Conservation (phyloP, 2,888 invertebrate species). For the Lucinisca nassula region DNA sequence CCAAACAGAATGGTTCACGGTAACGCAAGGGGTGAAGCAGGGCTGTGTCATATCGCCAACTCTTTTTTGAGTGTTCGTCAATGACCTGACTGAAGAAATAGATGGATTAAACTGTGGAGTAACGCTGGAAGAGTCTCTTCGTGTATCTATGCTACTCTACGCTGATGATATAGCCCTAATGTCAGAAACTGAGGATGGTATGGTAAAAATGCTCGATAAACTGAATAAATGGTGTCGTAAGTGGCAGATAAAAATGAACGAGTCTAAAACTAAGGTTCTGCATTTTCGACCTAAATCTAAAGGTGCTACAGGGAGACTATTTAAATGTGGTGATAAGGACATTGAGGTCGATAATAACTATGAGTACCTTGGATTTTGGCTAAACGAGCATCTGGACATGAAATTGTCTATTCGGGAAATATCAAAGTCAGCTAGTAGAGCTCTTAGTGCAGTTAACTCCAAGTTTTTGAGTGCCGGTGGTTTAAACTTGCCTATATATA, state of each 20-base stretch:
- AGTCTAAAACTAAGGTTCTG: slow-evolving; percentile 25
- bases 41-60: slow-evolving; percentile 39
- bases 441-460: no score
- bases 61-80: slow-evolving; percentile 35
- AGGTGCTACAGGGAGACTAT: background rate
- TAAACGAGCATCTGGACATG: slow-evolving; percentile 12
- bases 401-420: background rate
- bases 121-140: background rate
- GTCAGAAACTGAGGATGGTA: background rate
- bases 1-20: slow-evolving; percentile 19
- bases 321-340: slow-evolving; percentile 18
- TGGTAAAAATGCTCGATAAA: slow-evolving; percentile 24
- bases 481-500: no score
- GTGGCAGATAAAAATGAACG: slow-evolving; percentile 32
- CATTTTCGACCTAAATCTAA: slow-evolving; percentile 24
- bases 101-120: slow-evolving; percentile 10
- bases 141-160: slow-evolving; percentile 22
- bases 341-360: background rate
- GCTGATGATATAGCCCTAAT: slow-evolving; percentile 49
- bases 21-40: slow-evolving; percentile 29
- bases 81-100: slow-evolving; percentile 37
- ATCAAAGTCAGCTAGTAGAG: no score
- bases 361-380: slow-evolving; percentile 17
- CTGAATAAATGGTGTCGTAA: slow-evolving; percentile 27
- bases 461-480: no score